Evolutionary conservation across 2,113 vertebrate genomes (phyloP).

Genomic region (Machaerirhynchus nigripectus): DNA sequence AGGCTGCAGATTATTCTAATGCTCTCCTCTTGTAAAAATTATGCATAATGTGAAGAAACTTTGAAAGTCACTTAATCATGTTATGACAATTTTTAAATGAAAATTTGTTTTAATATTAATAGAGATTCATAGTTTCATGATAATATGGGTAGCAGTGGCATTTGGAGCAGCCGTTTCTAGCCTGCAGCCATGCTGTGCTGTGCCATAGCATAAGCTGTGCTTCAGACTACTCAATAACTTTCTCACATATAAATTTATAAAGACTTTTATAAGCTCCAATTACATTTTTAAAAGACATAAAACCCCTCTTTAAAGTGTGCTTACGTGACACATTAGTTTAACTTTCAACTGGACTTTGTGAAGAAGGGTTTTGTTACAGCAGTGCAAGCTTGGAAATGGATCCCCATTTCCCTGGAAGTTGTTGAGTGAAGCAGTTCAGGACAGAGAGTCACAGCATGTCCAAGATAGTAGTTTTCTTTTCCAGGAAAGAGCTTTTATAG

Average conservation of each 20-base stretch:
- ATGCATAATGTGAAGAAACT: slow-evolving; percentile 66
- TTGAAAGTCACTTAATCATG: slow-evolving; percentile 68
- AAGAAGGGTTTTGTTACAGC: neutral
- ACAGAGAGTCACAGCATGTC: neutral
- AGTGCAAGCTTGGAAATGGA: neutral
- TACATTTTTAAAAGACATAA: slow-evolving; percentile 64
- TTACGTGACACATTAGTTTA: slow-evolving; percentile 52
- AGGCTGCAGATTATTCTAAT: slow-evolving; percentile 31
- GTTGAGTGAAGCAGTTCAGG: neutral
- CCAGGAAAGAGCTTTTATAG: neutral
- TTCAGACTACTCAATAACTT: slow-evolving; percentile 65
- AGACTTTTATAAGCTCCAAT: slow-evolving; percentile 70
- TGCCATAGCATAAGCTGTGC: slow-evolving; percentile 47
- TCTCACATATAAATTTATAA: slow-evolving; percentile 66
- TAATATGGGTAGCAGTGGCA: slow-evolving; percentile 45
- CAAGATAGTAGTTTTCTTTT: neutral
- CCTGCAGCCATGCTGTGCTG: slow-evolving; percentile 49
- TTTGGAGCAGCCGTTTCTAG: slow-evolving; percentile 46
- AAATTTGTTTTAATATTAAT: slow-evolving; percentile 72
- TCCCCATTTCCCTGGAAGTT: neutral
- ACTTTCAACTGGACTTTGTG: slow-evolving; percentile 31
- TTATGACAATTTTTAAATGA: slow-evolving; percentile 68
- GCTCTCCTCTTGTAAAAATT: slow-evolving; percentile 57
- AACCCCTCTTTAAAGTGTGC: slow-evolving; percentile 31
- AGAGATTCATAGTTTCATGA: slow-evolving; percentile 61